Percentiles rank a stretch among this genome's conserved stretches.
Evolutionary conservation across 2,797 vertebrate species (phyloP).

Genomic region (Podarcis siculus): DNA sequence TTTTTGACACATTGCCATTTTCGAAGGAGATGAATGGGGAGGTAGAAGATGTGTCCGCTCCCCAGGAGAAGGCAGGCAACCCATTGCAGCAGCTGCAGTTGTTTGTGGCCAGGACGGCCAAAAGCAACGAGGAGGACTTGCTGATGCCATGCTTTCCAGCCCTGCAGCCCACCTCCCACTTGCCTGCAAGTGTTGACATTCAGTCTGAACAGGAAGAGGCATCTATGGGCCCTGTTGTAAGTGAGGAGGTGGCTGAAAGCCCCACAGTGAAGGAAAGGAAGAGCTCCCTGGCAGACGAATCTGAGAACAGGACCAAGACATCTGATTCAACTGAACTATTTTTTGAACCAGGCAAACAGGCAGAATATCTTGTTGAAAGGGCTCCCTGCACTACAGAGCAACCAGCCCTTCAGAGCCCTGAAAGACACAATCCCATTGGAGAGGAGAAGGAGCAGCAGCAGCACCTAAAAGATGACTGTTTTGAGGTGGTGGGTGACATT

Average conservation of each 20-base stretch:
- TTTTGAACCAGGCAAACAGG: not conserved
- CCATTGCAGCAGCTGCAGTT: slow-evolving; percentile 72
- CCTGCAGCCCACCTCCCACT: slow-evolving; percentile 44
- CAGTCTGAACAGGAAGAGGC: slow-evolving; percentile 30
- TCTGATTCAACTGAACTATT: not conserved
- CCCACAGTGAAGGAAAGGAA: not conserved
- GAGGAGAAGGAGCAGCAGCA: slow-evolving; percentile 32
- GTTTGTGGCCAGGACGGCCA: slow-evolving; percentile 69
- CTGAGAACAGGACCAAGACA: accelerated
- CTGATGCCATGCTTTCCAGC: slow-evolving; percentile 64
- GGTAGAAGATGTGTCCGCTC: slow-evolving; percentile 15
- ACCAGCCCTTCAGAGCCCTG: not conserved
- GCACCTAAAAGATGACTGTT: slow-evolving; percentile 49
- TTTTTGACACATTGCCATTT: slow-evolving; percentile 35
- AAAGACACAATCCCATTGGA: slow-evolving; percentile 38
- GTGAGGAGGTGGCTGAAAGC: not conserved
- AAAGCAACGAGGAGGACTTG: slow-evolving; percentile 73
- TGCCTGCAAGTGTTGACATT: slow-evolving; percentile 3
- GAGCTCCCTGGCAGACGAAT: accelerated
- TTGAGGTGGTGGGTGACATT: accelerated
- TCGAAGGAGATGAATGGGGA: not conserved
- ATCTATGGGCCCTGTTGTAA: accelerated
- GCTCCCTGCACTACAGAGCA: not conserved
- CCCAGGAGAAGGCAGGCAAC: slow-evolving; percentile 64
- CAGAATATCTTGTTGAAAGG: accelerated